Evolutionary conservation across 2,113 vertebrate genomes (phyloP), one percentile per base, ranked within the genome.

Genomic region (Leucopternis melanops): DNA sequence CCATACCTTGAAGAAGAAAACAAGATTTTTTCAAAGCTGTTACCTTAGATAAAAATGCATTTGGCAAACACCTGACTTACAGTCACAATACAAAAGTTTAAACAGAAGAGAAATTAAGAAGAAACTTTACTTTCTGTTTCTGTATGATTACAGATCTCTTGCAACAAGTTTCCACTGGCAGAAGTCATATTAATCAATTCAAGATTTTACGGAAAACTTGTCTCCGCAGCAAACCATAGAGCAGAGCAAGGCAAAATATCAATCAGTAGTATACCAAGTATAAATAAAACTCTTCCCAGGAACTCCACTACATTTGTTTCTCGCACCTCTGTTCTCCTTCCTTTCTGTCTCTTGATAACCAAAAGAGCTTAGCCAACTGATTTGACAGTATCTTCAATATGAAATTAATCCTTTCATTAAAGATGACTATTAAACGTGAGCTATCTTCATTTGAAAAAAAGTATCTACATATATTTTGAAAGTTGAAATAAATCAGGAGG

Each of bases 1-100:
- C 99, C 99, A 12, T 99, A 99, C 96, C 99, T 99, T 55, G 32
- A 94, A 87, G 74, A 93, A 69, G 87, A 93, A 96, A 77, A 81
- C 3, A 63, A 63, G 15, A 81, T 42, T 40, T 90, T 63, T 63
- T 82, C 50, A 72, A 73, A 92, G 38, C 15, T 58, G 17, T 72
- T 57, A 62, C 32, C 15, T 57, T 17, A 10, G 6, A 47, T 32
- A 47, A 82, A 91, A 92, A 81, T 5, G 27, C n/a, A 70, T 72
- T 29, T 5, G 2, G 20, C 13, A 81, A 93, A 79, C 19, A 61
- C 17, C 13, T n/a, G 12, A 49, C 32, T 45, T 78, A 42, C 0
- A 1, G n/a, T 84, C 16, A 79, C 38, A 72, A 73, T 8, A 50
- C 32, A 88, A 69, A 82, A 55, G 27, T 38, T 61, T 77, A 47